Conservation (phyloP, 2,888 invertebrate genomes). For the Dastarcus helophoroides region DNA sequence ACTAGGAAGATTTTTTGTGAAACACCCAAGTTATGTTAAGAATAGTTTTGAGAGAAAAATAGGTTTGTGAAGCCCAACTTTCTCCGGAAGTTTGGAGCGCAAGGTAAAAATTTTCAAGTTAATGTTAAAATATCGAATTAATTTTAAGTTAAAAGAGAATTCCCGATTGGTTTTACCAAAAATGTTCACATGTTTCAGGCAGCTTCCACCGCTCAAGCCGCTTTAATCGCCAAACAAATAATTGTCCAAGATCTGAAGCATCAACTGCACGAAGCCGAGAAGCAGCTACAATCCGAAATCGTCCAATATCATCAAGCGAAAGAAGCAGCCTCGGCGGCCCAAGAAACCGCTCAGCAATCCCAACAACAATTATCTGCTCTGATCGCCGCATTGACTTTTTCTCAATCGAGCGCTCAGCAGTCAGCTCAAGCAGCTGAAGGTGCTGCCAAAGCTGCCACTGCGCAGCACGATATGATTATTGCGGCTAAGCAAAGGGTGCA, state of each 20-base stretch:
- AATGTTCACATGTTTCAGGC: conserved; percentile 42
- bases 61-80: no score
- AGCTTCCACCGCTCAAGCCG: conserved; percentile 51
- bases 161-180: no score
- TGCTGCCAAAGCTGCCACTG: conserved; percentile 56
- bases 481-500: conserved; percentile 55
- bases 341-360: conserved; percentile 57
- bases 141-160: no score
- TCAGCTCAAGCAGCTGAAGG: conserved; percentile 56
- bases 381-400: conserved; percentile 49
- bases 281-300: conserved; percentile 51
- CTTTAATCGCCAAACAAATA: conserved; percentile 47
- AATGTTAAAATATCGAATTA: no score
- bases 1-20: no score
- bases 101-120: no score
- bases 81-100: no score
- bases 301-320: conserved; percentile 59
- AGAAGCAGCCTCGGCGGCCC: conserved; percentile 52
- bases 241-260: conserved; percentile 44
- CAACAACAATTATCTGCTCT: conserved; percentile 52
- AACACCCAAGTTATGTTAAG: no score
- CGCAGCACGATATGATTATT: conserved; percentile 61
- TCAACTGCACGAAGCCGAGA: conserved; percentile 55
- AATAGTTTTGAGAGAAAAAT: no score
- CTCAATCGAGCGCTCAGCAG: conserved; percentile 51